Percentiles rank a stretch among this genome's conserved stretches.
Evolutionary conservation across 2,113 vertebrate species (phyloP).

Genomic region (Rhombomys opimus): DNA sequence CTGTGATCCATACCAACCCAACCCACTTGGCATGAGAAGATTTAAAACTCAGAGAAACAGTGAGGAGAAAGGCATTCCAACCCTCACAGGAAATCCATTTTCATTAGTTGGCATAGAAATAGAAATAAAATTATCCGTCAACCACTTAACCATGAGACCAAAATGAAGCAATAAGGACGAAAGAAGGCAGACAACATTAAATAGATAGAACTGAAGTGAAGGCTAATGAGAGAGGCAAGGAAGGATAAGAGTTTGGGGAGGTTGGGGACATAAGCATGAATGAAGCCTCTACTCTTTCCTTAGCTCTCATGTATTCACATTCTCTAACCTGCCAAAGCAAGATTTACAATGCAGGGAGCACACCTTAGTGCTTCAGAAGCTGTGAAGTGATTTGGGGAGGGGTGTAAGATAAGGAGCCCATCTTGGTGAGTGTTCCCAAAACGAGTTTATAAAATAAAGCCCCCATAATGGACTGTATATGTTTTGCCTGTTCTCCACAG

Average conservation of each 20-base stretch:
- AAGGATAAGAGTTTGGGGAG: background rate
- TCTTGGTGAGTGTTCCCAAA: too few relatives aligned
- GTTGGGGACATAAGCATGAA: accelerated
- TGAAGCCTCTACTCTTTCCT: accelerated
- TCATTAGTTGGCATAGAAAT: background rate
- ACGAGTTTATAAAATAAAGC: background rate
- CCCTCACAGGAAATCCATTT: background rate
- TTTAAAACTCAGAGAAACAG: background rate
- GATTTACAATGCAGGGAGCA: background rate
- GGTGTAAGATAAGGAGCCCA: too few relatives aligned
- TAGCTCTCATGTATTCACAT: accelerated
- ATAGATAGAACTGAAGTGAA: background rate
- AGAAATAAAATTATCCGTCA: background rate
- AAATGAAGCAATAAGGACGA: background rate
- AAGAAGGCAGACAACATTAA: background rate
- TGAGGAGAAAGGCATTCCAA: background rate
- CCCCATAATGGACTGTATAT: background rate
- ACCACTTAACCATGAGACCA: background rate
- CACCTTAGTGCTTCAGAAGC: accelerated
- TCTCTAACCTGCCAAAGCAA: too few relatives aligned
- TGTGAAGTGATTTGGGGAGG: accelerated
- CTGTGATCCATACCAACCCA: background rate
- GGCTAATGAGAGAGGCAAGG: too few relatives aligned
- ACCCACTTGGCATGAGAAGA: background rate
- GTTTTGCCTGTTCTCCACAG: background rate